Percentiles rank a stretch among this genome's conserved stretches.
Conservation (phyloP, 2,113 vertebrate genomes). For the Leptodactylus fuscus region DNA sequence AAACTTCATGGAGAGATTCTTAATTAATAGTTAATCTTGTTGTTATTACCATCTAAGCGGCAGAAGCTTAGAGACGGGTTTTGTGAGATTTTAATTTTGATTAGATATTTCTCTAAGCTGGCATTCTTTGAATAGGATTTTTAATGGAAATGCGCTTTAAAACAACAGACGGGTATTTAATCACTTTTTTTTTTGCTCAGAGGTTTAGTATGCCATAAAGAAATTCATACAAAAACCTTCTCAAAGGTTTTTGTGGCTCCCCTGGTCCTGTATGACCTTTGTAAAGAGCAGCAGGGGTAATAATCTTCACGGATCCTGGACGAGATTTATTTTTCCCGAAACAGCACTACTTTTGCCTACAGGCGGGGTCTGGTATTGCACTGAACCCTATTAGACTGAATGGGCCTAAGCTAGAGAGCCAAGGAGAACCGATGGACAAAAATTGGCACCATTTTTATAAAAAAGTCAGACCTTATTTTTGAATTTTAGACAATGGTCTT, state of each 20-base stretch:
- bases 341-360: background rate
- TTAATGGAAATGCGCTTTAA: slow-evolving; percentile 48
- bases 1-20: slow-evolving; percentile 51
- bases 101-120: slow-evolving; percentile 52
- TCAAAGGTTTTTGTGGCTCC: no score
- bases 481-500: no score
- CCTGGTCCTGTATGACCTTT: background rate
- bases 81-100: slow-evolving; percentile 60
- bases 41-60: slow-evolving; percentile 58
- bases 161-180: slow-evolving; percentile 42
- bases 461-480: no score
- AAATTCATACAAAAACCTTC: background rate
- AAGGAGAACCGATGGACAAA: no score
- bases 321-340: background rate
- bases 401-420: no score
- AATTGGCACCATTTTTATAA: no score
- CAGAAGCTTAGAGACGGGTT: slow-evolving; percentile 51
- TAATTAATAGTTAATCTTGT: slow-evolving; percentile 61
- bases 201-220: slow-evolving; percentile 19
- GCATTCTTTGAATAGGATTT: slow-evolving; percentile 43
- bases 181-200: slow-evolving; percentile 26
- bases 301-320: background rate
- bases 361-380: background rate
- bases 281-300: background rate
- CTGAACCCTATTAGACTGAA: no score